Evolutionary conservation across 2,888 invertebrate genomes (phyloP).

Genomic region (Chrysolina americana): DNA sequence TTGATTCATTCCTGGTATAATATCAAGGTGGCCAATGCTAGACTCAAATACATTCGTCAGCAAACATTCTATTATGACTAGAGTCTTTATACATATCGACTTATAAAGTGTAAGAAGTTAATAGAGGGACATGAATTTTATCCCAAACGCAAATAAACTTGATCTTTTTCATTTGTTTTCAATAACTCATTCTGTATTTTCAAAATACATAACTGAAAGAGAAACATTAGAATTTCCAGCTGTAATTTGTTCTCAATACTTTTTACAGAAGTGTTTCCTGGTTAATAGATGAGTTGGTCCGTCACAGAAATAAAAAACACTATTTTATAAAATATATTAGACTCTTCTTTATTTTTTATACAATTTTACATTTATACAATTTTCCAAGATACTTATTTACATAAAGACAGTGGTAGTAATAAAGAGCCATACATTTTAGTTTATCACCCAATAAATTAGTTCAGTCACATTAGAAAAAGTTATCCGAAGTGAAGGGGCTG

Average conservation of each 20-base stretch:
- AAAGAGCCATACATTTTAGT: background rate
- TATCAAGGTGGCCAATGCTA: too few species aligned
- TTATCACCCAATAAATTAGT: slow-evolving; percentile 16
- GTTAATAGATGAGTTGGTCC: background rate
- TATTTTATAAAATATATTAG: slow-evolving; percentile 17
- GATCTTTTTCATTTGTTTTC: too few species aligned
- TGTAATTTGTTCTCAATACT: background rate
- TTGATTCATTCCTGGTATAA: too few species aligned
- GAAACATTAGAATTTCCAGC: too few species aligned
- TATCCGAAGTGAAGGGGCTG: background rate
- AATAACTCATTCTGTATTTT: too few species aligned
- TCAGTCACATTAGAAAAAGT: background rate
- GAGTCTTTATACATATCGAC: too few species aligned
- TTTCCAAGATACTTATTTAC: slow-evolving; percentile 16
- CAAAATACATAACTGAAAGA: too few species aligned
- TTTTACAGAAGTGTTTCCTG: background rate
- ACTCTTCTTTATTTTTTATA: slow-evolving; percentile 11
- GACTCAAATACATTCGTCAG: too few species aligned
- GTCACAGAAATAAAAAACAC: background rate
- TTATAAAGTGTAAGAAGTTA: too few species aligned
- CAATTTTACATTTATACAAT: slow-evolving; percentile 27
- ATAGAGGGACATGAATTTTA: too few species aligned
- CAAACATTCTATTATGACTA: too few species aligned
- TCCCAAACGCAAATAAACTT: too few species aligned
- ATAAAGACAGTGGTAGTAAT: slow-evolving; percentile 7